These are phyloP conservation scores for Pterocles gutturalis DNA, from an alignment of 2,113 vertebrate species.

Conservation along the genomic window DNA sequence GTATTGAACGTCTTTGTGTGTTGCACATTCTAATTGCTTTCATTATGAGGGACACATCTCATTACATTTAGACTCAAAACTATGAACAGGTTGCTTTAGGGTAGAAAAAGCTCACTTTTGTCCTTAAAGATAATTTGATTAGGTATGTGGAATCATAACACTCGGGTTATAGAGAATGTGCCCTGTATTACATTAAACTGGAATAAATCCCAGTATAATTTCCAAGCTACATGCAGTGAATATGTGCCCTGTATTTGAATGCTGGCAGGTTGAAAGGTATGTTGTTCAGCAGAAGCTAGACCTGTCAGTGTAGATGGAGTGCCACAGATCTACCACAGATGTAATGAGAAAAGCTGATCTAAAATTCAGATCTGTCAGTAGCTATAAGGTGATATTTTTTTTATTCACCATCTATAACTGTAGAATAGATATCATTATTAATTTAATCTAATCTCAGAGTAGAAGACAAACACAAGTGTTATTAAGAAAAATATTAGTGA, in stretches of 20 bases:
- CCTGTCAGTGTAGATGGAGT: constrained; percentile 42
- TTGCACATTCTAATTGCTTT: neutral
- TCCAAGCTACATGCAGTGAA: neutral
- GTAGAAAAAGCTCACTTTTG: neutral
- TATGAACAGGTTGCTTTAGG: neutral
- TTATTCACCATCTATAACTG: neutral
- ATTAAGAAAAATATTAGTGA: neutral
- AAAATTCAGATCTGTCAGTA: constrained; percentile 61
- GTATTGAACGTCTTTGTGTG: neutral
- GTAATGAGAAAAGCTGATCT: constrained; percentile 59
- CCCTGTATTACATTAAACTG: neutral
- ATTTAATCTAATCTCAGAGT: neutral
- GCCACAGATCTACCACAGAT: constrained; percentile 9
- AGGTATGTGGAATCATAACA: neutral
- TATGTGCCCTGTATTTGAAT: constrained; percentile 27
- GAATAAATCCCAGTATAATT: neutral
- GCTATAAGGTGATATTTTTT: constrained; percentile 25
- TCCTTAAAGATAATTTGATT: constrained; percentile 16
- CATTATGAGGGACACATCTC: neutral
- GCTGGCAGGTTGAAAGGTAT: constrained; percentile 47
- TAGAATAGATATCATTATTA: neutral
- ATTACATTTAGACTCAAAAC: neutral
- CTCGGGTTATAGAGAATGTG: neutral
- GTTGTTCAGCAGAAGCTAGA: constrained; percentile 44
- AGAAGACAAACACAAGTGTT: neutral